Evolutionary conservation across 2,113 vertebrate species (phyloP), one percentile per base, ranked within the genome.

Genomic region (Pelecanoides urinatrix): DNA sequence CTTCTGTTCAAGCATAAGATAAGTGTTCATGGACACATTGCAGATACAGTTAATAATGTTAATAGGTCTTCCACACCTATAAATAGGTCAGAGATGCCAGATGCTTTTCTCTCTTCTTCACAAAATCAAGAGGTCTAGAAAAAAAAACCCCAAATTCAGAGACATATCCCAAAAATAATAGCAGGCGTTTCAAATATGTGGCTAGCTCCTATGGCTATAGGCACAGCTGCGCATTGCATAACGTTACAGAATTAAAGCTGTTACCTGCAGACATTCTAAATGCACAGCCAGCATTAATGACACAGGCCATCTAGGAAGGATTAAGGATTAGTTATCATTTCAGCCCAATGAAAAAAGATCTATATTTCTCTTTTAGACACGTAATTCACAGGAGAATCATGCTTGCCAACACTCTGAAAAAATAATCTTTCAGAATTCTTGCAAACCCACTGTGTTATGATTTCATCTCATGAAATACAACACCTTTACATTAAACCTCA

Each of bases 401-500:
- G 94, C 97, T 98, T 98, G 98, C 98, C 98, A 98, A 96, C 88
- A 96, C 97, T 97, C 96, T 96, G 97, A 98, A 98, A 98, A 98
- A 98, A 98, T 98, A 98, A 98, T 98, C 98, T 98, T 97, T 97
- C 98, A 96, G 96, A 98, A 98, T 98, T 98, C 97, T 98, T 98
- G 94, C 98, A 98, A 97, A 97, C 97, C 97, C 97, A 96, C 97
- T 98, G 96, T 98, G 98, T 98, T 98, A 98, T 98, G 98, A 98
- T 98, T 98, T 98, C 98, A 98, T 98, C 98, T 97, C 96, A 98
- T 98, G 98, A 98, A 98, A 98, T 98, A 98, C 94, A 98, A 98
- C 98, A 98, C 98, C 97, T 98, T 98, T 98, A 97, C 98, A 98
- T 98, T 98, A 98, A 98, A 98, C 97, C 97, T 97, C 98, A 98